Percentiles rank a stretch among this genome's conserved stretches.
Evolutionary conservation across 2,888 invertebrate genomes (phyloP).

Genomic region (Electrophaes corylata): DNA sequence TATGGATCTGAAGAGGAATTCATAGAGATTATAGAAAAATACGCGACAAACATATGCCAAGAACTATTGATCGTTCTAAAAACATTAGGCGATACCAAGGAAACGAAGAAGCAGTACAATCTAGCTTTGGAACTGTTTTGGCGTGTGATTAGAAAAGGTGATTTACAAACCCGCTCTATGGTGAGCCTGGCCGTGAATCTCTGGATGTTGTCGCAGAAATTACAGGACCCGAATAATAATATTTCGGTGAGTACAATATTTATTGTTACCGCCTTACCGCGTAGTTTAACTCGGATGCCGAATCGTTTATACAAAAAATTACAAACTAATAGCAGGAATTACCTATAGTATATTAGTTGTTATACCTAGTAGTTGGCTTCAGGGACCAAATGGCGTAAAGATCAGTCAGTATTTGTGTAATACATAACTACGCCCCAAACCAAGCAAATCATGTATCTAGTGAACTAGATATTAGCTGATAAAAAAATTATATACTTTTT

Average conservation of each 20-base stretch:
- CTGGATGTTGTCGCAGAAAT: slow-evolving; percentile 91
- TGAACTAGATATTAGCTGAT: too few relatives aligned
- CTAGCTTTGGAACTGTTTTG: slow-evolving; percentile 90
- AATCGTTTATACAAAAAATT: too few relatives aligned
- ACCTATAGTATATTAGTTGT: too few relatives aligned
- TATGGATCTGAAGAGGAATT: slow-evolving; percentile 96
- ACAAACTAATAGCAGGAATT: too few relatives aligned
- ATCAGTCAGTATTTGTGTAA: too few relatives aligned
- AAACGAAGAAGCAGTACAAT: slow-evolving; percentile 87
- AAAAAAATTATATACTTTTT: too few relatives aligned
- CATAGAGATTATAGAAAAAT: slow-evolving; percentile 90
- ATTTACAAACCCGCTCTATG: slow-evolving; percentile 85
- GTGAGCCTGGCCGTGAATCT: slow-evolving; percentile 90
- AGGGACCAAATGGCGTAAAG: too few relatives aligned
- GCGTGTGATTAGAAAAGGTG: slow-evolving; percentile 86
- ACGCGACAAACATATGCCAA: slow-evolving; percentile 90
- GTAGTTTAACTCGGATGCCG: too few relatives aligned
- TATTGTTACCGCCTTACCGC: too few relatives aligned
- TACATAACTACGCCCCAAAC: too few relatives aligned
- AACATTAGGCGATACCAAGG: slow-evolving; percentile 87
- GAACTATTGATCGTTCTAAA: slow-evolving; percentile 89
- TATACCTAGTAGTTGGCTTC: too few relatives aligned
- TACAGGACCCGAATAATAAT: slow-evolving; percentile 65
- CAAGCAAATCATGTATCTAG: too few relatives aligned
- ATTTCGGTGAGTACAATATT: slow-evolving; percentile 55